Evolutionary conservation across 1,140 invertebrate genomes (phyloP), one percentile per base, ranked within the genome.

Genomic region (Pogonomyrmex barbatus): DNA sequence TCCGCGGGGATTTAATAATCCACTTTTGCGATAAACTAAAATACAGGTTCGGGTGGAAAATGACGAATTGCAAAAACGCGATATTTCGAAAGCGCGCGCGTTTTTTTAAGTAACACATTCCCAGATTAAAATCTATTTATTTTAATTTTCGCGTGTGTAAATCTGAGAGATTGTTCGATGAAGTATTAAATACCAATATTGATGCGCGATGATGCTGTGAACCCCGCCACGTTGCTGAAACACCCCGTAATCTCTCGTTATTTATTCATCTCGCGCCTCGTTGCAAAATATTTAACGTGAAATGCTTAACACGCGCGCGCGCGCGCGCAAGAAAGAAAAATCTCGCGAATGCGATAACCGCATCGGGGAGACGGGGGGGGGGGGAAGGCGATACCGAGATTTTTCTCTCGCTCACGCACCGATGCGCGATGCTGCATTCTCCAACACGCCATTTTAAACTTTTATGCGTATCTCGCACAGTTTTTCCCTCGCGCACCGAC

Each of bases 131-230:
- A 36, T 12, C 54, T 58, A 47, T 60, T 71, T 73, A 82, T 58
- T 82, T 82, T 71, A 71, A 82, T 82, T 71, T 9, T 42, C 52
- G 24, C 54, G 12, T 17, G 52, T 56, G 36, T 4, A 42, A 54
- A 70, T 56, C 8, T 47, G 47, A 78, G 70, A 75, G 47, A 54
- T 60, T 45, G 42, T 4, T 71, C 68, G 24, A 36, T 50, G 45
- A 60, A 73, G 54, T 47, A 75, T 83, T 83, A 83, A 83, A 83
- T 83, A 24, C 30, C 77, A 42, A 79, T 79, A 79, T 78, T 9
- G 75, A 42, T 33, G 30, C 24, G 60, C 54, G 8, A 42, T 54
- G 42, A 39, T 52, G 52, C 63, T 50, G 50, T 30, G 42, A 83
- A 50, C 30, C 47, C 42, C 30, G 42, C 45, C 56, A 12, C 60